These are phyloP conservation scores for Crypturellus undulatus DNA, from an alignment of 2,113 vertebrate genomes.

Conservation along the genomic window DNA sequence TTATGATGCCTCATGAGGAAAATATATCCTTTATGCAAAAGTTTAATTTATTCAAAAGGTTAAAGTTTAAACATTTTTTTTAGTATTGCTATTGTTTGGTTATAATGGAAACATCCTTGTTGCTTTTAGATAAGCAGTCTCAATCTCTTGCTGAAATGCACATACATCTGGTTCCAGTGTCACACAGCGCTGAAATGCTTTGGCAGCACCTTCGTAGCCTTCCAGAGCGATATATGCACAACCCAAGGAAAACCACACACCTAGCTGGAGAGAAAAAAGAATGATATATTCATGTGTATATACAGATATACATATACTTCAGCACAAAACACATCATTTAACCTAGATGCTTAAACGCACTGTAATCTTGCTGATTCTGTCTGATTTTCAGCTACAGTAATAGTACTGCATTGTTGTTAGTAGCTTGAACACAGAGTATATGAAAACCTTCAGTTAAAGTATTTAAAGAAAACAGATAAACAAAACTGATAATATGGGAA, in stretches of 20 bases:
- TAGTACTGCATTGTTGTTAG: background rate
- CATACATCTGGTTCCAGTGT: slow-evolving; percentile 94
- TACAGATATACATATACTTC: background rate
- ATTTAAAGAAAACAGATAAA: background rate
- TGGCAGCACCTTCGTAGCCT: slow-evolving; percentile 90
- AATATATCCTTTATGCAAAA: slow-evolving; percentile 1
- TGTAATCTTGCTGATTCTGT: background rate
- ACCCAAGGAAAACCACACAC: slow-evolving; percentile 97
- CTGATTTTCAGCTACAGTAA: background rate
- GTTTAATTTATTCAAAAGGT: background rate
- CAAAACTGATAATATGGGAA: background rate
- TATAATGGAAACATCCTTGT: slow-evolving; percentile 43
- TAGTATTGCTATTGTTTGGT: slow-evolving; percentile 38
- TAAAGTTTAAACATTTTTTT: background rate
- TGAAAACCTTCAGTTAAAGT: background rate
- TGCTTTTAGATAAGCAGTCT: slow-evolving; percentile 52
- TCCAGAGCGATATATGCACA: slow-evolving; percentile 93
- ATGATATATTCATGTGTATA: background rate
- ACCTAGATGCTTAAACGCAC: background rate
- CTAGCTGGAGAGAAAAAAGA: slow-evolving; percentile 80
- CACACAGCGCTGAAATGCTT: slow-evolving; percentile 93
- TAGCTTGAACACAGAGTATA: background rate
- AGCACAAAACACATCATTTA: background rate
- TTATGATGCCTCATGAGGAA: slow-evolving; percentile 7
- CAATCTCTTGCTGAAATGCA: background rate